Evolutionary conservation across 1,140 invertebrate species (phyloP).

Genomic region (Papilio polytes): DNA sequence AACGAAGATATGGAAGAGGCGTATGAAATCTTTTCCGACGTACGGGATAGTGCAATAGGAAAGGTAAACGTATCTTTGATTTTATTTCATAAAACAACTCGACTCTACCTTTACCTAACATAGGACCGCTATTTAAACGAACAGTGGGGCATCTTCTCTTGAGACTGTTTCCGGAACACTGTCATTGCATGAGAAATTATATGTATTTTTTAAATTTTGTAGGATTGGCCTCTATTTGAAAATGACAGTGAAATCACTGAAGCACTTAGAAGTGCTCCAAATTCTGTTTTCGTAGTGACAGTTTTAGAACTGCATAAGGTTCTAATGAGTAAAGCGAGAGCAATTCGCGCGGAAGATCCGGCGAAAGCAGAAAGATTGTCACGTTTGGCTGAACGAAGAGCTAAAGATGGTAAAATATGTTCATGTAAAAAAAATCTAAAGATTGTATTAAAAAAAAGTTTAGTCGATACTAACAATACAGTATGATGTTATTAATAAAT

Average conservation of each 20-base stretch:
- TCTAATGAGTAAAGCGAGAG: constrained; percentile 73
- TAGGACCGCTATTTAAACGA: not conserved
- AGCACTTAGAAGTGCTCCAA: constrained; percentile 42
- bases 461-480: too few relatives aligned
- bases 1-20: constrained; percentile 66
- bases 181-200: too few relatives aligned
- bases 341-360: constrained; percentile 60
- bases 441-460: too few relatives aligned
- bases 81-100: too few relatives aligned
- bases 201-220: not conserved
- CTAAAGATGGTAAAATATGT: constrained; percentile 75
- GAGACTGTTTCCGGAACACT: too few relatives aligned
- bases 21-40: constrained; percentile 68
- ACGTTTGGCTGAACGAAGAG: constrained; percentile 80
- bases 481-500: too few relatives aligned
- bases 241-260: constrained; percentile 47
- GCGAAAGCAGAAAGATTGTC: constrained; percentile 77
- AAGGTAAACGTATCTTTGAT: constrained; percentile 54
- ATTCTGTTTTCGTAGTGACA: constrained; percentile 78
- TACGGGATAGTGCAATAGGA: constrained; percentile 70
- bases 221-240: constrained; percentile 69
- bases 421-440: not conserved
- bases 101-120: too few relatives aligned
- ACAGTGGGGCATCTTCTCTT: not conserved
- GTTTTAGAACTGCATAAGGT: constrained; percentile 80